Evolutionary conservation across 2,888 invertebrate genomes (phyloP), one percentile per base, ranked within the genome.

Genomic region (Melanchra persicariae): DNA sequence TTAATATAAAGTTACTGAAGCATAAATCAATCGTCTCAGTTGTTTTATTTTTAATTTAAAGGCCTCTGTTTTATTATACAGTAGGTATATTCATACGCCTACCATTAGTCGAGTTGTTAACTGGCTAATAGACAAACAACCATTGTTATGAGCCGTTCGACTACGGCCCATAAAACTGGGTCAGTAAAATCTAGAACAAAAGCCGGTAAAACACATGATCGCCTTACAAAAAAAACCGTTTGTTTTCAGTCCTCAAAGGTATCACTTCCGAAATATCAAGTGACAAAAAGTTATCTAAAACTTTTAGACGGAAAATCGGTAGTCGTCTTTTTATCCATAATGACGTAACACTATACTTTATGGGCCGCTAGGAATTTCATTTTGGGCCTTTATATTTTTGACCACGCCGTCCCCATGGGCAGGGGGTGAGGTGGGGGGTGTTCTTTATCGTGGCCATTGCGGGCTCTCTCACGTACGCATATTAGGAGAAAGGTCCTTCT

Each of bases 301-400:
- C 61, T 77, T 77, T 81, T 81, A 78, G 62, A 51, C 54, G 66
- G 49, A 79, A 85, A 89, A 89, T 88, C 88, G 85, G 82, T 80
- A 69, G 77, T 81, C 83, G 77, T 81, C 89, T 87, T 87, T 86
- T 87, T 85, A 81, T 86, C 67, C 75, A 65, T 95, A 94, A 95
- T 95, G 93, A 95, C 92, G 95, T 94, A 94, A 95, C 92, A 91
- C 93, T 91, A 95, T 93, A 95, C 92, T 93, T 93, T 95, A 94
- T 92, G 92, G 91, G 89, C 88, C 86, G 88, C 85, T 83, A 86
- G 91, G 94, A 94, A 95, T 95, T 95, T 95, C 92, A 94, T 94
- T 95, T 95, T 88, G 81, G 88, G 87, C 91, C 91, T 93, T 93
- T 93, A 92, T 92, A 92, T 93, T 93, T 94, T 94, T 93, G 94